Conservation (phyloP, 2,797 vertebrate species). For the Oreochromis mossambicus region DNA sequence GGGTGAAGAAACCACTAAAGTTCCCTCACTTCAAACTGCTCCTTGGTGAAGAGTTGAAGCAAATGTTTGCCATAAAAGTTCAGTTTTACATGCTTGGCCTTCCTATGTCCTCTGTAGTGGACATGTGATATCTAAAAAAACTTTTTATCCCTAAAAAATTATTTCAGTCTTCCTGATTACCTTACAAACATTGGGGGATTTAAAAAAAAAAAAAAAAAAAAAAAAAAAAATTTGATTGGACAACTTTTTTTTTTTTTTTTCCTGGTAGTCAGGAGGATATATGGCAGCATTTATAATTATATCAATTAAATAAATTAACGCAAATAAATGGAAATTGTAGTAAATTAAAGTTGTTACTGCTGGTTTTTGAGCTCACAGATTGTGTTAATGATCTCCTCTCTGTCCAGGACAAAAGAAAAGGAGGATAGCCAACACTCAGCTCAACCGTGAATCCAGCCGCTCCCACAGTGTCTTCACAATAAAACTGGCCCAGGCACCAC, state of each 20-base stretch:
- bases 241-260: fast-evolving
- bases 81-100: not conserved
- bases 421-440: slow-evolving; percentile 90
- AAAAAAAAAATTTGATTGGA: not conserved
- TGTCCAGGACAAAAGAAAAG: slow-evolving; percentile 91
- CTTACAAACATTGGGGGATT: not conserved
- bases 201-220: too few species aligned
- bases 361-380: not conserved
- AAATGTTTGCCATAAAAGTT: not conserved
- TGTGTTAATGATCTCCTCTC: not conserved
- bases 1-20: not conserved
- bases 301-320: not conserved
- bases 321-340: not conserved
- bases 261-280: not conserved
- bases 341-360: not conserved
- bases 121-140: not conserved
- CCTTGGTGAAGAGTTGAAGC: not conserved
- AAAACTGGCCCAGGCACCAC: slow-evolving; percentile 90
- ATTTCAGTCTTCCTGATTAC: not conserved
- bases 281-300: not conserved
- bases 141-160: fast-evolving
- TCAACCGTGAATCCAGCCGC: slow-evolving; percentile 94
- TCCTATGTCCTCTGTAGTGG: not conserved
- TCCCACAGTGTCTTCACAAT: slow-evolving; percentile 97
- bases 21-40: not conserved